Evolutionary conservation across 2,797 vertebrate species (phyloP), one percentile per base, ranked within the genome.

Genomic region (Anomalospiza imberbis): DNA sequence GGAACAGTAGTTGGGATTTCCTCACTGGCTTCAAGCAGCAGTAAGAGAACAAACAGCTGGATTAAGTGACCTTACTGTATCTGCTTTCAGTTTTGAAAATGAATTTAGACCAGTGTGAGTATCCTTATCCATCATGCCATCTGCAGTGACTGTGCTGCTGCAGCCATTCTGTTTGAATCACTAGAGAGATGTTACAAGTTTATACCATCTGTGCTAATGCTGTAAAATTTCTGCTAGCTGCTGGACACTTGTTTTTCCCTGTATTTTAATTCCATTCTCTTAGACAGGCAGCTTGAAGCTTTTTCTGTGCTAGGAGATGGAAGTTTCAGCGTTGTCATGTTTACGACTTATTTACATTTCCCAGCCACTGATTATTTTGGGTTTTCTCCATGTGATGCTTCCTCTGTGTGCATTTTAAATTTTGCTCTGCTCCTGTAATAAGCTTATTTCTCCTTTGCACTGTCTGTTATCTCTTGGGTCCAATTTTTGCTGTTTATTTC

Each of bases 11-110:
- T 4, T 32, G n/a, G 18, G 31, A 36, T 81, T 68, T 84, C n/a
- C 53, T 72, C 6, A 8, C 13, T 22, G 17, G 2, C 31, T 75
- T 45, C 0, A 0, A 16, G 32, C 6, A 53, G 21, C 55, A 60
- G 62, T 34, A 47, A 70, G 45, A n/a, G 19, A 36, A 29, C 47
- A 55, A 65, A 78, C 15, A 10, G 10, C 17, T 21, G 12, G 28
- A 36, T 61, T 32, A 54, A 84, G 8, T 70, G 40, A 65, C 16
- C 12, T 63, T 66, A n/a, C 17, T 47, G 2, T 61, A 15, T 34
- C 26, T 47, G 2, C 31, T 54, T 68, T 77, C 7, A 6, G 20
- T 47, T 90, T 65, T 75, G n/a, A 66, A 78, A 68, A 62, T 11
- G 0, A 48, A n/a, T n/a, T 22, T 32, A 47, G 25, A 57, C 13